Evolutionary conservation across 2,888 invertebrate species (phyloP), one percentile per base, ranked within the genome.

Genomic region (Drosophila ustulata): DNA sequence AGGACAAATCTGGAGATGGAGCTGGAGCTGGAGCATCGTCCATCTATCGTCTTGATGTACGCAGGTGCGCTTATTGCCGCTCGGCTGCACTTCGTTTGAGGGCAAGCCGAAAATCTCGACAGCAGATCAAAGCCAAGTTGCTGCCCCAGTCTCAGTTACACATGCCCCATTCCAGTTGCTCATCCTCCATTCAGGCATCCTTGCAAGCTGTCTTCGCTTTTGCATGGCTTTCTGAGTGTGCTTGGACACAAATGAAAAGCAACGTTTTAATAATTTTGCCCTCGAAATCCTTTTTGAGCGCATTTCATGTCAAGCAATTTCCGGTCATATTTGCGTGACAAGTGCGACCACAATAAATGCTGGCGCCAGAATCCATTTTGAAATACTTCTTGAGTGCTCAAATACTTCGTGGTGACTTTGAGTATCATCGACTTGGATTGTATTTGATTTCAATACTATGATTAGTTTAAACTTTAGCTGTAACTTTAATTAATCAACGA

Each of bases 51-150:
- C 83, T 88, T 74, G 78, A 66, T 76, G 88, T 85, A 83, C 91
- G 85, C 91, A 90, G 90, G 90, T 90, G 90, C 87, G 88, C 90
- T 91, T 91, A 91, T 87, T 89, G 87, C 78, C 83, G 90, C 91
- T 90, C 80, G 89, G 82, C 59, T 90, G 90, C 87, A 81, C 76
- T 88, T 83, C 69, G 90, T 89, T 84, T 89, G 90, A 87, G 81
- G 75, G 64, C 78, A 66, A 79, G 77, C 82, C 88, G 79, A 87
- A 85, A 86, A 89, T 86, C 90, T 88, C 72, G 71, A 76, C 79
- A 70, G 78, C 80, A 89, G 90, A 89, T 86, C 89, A 84, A 84
- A 84, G 88, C 89, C 82, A 89, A 82, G 74, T 64, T 58, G 23
- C 64, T 47, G 37, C 30, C 56, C 50, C 67, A 18, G n/a, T 18